Conservation (phyloP, 2,888 invertebrate species). For the Temnothorax unifasciatus region DNA sequence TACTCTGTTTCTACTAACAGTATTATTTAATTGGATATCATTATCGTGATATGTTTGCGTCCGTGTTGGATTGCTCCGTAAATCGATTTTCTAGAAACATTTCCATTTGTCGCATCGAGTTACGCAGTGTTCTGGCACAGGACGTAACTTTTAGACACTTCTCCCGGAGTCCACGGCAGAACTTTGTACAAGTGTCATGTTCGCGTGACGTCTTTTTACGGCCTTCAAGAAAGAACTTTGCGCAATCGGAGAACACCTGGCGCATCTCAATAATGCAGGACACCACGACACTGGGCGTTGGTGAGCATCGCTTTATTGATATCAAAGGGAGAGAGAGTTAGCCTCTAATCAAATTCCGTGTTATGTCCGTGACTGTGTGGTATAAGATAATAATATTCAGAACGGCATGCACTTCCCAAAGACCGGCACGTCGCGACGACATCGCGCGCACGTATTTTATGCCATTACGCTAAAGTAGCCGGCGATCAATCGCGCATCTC, state of each 20-base stretch:
- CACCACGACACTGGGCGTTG: slow-evolving; percentile 6
- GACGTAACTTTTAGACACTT: not conserved
- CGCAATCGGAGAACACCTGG: slow-evolving; percentile 62
- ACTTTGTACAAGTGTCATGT: slow-evolving; percentile 33
- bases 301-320: slow-evolving; percentile 54
- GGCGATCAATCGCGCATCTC: slow-evolving; percentile 11
- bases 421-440: not conserved
- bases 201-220: slow-evolving; percentile 42
- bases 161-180: not conserved
- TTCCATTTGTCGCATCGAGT: slow-evolving; percentile 2
- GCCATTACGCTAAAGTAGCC: slow-evolving; percentile 16
- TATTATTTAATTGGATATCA: not conserved
- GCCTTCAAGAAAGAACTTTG: slow-evolving; percentile 59
- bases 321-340: not conserved
- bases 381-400: slow-evolving; percentile 61
- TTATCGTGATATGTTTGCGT: not conserved
- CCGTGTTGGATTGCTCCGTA: not conserved
- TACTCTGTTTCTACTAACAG: not conserved
- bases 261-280: slow-evolving; percentile 69
- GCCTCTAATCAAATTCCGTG: slow-evolving; percentile 33
- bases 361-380: slow-evolving; percentile 50
- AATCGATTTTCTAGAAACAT: slow-evolving; percentile 20
- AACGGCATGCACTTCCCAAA: slow-evolving; percentile 1
- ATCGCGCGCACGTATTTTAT: not conserved
- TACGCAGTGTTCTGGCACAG: slow-evolving; percentile 2